phyloP scores from a whole-genome alignment of 1,140 invertebrate genomes.

The Drosophila ananassae region DNA sequence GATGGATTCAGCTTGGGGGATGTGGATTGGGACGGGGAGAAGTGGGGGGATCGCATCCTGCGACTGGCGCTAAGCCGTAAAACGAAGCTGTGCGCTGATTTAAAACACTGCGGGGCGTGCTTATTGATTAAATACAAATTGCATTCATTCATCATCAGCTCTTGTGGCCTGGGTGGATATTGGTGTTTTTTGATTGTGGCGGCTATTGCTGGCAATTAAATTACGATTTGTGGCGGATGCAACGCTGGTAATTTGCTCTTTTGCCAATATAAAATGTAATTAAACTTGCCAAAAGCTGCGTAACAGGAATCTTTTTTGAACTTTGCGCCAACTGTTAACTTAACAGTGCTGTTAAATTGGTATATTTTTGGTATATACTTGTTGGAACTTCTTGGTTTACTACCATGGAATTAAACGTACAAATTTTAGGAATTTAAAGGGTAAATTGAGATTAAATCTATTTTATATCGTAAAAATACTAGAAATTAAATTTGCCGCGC shows the following conservation, averaged over 20 bases:
- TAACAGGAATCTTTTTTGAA: slow-evolving; percentile 1
- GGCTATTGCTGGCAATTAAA: slow-evolving; percentile 67
- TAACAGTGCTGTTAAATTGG: slow-evolving; percentile 10
- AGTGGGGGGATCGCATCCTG: slow-evolving; percentile 38
- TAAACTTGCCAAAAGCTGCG: not conserved
- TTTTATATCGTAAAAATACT: not conserved
- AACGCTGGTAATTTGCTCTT: slow-evolving; percentile 24
- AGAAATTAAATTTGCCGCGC: too few species aligned
- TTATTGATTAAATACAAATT: slow-evolving; percentile 83
- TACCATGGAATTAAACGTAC: too few species aligned
- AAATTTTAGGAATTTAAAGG: too few species aligned
- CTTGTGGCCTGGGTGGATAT: slow-evolving; percentile 17
- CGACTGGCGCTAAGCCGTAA: slow-evolving; percentile 78
- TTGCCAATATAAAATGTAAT: slow-evolving; percentile 42
- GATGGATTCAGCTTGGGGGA: not conserved
- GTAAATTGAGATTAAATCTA: too few species aligned
- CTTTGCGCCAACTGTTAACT: slow-evolving; percentile 1
- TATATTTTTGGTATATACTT: not conserved
- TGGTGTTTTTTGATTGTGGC: slow-evolving; percentile 32
- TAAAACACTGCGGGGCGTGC: slow-evolving; percentile 79
- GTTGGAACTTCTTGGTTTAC: too few species aligned
- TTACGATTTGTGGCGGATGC: slow-evolving; percentile 61
- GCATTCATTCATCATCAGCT: slow-evolving; percentile 76
- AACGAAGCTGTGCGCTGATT: slow-evolving; percentile 79
- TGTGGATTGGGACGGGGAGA: not conserved